Base-by-base conservation (phyloP, 2,113 vertebrate species). In the Macquaria australasica region DNA sequence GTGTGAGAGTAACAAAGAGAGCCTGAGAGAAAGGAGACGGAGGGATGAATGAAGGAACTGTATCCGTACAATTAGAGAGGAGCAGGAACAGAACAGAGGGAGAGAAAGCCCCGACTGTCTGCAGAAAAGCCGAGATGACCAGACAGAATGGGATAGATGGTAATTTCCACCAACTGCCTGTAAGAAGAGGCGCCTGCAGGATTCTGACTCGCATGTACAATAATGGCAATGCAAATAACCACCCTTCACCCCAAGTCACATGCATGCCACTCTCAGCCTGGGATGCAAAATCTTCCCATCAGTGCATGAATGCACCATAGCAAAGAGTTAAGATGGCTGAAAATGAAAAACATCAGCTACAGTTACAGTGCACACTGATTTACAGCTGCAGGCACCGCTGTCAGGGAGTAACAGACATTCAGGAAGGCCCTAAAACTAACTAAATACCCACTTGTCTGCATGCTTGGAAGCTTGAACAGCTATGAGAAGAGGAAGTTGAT, bases 21-120 rank as follows among this genome's bases (percentile, higher is more conserved):
- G 82, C 0, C 70, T 31, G 87, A 80, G 68, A 83, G 48, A 84
- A 83, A 82, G 55, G 68, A 87, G 63, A 4, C 4, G 6, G 66
- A 11, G 63, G 34, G 56, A 70, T 86, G 88, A 93, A 93, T 85
- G 86, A 86, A 73, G 72, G 76, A 88, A 75, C 79, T 92, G 87
- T 91, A 78, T 72, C 59, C 6, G 55, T 70, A 85, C 84, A 89
- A 81, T 37, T 51, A 81, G 68, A 76, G 86, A 60, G 45, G 67
- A 83, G 78, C 71, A 79, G 72, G 53, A 56, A 62, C 20, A 51
- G 72, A 74, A 75, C 73, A 62, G 69, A 76, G 82, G 64, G 45
- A 84, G 72, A 88, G 87, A 92, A 88, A 89, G 85, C 16, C 79
- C 73, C 6, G 10, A 66, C 87, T 88, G 89, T 91, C 60, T 73